phyloP scores from a whole-genome alignment of 2,888 invertebrate genomes.

The Trissolcus brochymenae region DNA sequence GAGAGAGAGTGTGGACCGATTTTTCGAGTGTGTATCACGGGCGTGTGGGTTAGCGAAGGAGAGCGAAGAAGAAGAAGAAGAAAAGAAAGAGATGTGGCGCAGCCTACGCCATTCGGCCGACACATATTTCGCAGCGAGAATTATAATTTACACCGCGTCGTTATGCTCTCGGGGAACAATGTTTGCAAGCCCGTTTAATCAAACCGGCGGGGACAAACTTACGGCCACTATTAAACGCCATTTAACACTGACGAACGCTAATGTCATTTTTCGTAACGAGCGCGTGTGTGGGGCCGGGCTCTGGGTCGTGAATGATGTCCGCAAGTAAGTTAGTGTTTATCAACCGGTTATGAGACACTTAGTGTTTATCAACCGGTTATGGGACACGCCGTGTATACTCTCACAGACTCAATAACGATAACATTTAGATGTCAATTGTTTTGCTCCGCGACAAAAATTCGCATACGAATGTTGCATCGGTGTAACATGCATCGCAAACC shows the following conservation, averaged over 20 bases:
- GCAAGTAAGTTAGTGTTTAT: slow-evolving; percentile 50
- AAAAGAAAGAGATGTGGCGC: slow-evolving; percentile 35
- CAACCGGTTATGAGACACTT: slow-evolving; percentile 36
- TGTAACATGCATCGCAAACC: too few species aligned
- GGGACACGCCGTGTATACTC: slow-evolving; percentile 25
- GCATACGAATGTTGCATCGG: too few species aligned
- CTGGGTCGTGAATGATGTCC: slow-evolving; percentile 34
- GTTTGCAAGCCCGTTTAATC: slow-evolving; percentile 54
- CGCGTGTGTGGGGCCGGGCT: slow-evolving; percentile 40
- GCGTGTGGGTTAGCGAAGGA: slow-evolving; percentile 15
- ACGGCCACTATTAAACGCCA: slow-evolving; percentile 51
- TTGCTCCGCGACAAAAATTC: too few species aligned
- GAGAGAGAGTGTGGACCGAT: slow-evolving; percentile 15
- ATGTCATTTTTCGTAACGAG: slow-evolving; percentile 51
- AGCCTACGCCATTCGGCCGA: slow-evolving; percentile 45
- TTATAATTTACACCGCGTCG: slow-evolving; percentile 52
- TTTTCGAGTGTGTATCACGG: slow-evolving; percentile 36
- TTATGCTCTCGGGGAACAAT: slow-evolving; percentile 47
- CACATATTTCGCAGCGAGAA: slow-evolving; percentile 53
- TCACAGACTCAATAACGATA: slow-evolving; percentile 30
- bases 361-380: slow-evolving; percentile 32
- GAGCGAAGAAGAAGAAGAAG: slow-evolving; percentile 1
- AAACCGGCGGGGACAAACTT: slow-evolving; percentile 38
- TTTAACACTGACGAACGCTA: slow-evolving; percentile 53
- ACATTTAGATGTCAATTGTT: slow-evolving; percentile 52